These are phyloP conservation scores for Pithys albifrons DNA, from an alignment of 2,113 vertebrate species.

Conservation along the genomic window DNA sequence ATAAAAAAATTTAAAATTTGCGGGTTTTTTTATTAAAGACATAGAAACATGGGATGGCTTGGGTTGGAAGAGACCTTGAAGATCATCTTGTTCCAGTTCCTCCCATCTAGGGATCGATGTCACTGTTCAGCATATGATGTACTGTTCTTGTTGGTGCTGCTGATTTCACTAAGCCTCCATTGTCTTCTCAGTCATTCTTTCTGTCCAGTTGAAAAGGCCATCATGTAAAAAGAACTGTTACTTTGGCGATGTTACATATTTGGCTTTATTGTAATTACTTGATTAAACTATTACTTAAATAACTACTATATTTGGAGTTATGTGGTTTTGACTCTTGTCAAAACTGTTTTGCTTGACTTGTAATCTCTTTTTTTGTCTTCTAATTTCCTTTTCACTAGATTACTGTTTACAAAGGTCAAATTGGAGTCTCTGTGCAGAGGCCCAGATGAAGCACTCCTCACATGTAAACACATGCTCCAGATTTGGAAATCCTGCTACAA, in stretches of 20 bases:
- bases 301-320: not conserved
- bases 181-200: not conserved
- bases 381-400: slow-evolving; percentile 69
- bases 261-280: not conserved
- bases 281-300: not conserved
- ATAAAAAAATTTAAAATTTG: not conserved
- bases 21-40: not conserved
- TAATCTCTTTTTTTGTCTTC: not conserved
- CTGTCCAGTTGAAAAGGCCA: not conserved
- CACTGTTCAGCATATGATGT: not conserved
- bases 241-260: not conserved
- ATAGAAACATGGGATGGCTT: not conserved
- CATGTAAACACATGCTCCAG: slow-evolving; percentile 98
- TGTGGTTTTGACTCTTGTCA: not conserved
- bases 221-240: not conserved
- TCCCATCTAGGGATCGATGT: not conserved
- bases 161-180: not conserved
- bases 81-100: not conserved
- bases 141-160: not conserved
- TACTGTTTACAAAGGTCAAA: slow-evolving; percentile 96
- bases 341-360: not conserved
- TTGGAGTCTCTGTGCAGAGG: slow-evolving; percentile 93
- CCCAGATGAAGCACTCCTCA: slow-evolving; percentile 93
- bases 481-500: slow-evolving; percentile 99
- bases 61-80: not conserved